phyloP scores from a whole-genome alignment of 2,888 invertebrate genomes.

The Lepidochrysops patricia region DNA sequence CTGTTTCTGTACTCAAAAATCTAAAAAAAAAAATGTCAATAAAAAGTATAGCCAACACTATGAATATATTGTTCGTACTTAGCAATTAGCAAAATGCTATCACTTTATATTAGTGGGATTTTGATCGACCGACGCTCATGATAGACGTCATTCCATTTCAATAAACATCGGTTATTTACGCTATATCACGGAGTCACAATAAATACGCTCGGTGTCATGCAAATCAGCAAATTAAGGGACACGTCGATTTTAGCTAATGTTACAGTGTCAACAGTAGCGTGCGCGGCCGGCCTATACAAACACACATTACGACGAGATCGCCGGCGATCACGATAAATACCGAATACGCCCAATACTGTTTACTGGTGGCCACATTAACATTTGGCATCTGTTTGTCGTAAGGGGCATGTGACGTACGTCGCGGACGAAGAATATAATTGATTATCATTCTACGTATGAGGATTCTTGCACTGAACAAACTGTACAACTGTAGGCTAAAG shows the following conservation, averaged over 20 bases:
- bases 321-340: conserved; percentile 25
- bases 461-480: too few relatives aligned
- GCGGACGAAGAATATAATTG: too few relatives aligned
- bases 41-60: too few relatives aligned
- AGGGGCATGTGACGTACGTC: too few relatives aligned
- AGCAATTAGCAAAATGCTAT: too few relatives aligned
- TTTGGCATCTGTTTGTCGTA: too few relatives aligned
- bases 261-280: conserved; percentile 45
- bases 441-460: too few relatives aligned
- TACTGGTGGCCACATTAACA: background rate
- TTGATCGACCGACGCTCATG: background rate
- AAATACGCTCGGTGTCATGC: conserved; percentile 13
- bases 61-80: too few relatives aligned
- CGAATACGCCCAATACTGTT: conserved; percentile 15
- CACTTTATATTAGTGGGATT: too few relatives aligned
- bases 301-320: conserved; percentile 47
- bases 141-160: background rate
- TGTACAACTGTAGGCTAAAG: too few relatives aligned
- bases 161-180: background rate
- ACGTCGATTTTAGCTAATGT: conserved; percentile 51
- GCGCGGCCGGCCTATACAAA: conserved; percentile 58
- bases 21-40: too few relatives aligned
- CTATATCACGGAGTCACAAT: background rate
- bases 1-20: too few relatives aligned
- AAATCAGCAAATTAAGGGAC: conserved; percentile 30